These are phyloP conservation scores for Cossypha dichroa DNA, from an alignment of 2,797 vertebrate species.

Conservation along the genomic window DNA sequence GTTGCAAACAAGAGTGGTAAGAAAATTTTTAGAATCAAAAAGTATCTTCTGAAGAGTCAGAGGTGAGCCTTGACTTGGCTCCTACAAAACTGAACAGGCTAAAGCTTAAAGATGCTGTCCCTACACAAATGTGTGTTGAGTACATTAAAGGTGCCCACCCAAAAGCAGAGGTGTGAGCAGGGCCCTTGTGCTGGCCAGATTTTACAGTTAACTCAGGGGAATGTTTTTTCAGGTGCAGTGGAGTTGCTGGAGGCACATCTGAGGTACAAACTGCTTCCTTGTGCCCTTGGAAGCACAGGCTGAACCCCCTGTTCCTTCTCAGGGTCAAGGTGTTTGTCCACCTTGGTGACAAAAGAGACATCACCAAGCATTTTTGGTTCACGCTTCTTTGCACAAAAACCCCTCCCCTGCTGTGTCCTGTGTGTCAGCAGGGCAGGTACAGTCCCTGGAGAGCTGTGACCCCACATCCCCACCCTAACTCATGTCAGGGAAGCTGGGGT, in stretches of 20 bases:
- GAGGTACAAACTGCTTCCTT: neutral
- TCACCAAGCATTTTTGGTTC: neutral
- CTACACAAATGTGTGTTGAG: neutral
- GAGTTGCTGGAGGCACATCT: neutral
- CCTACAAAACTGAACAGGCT: neutral
- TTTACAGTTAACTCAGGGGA: neutral
- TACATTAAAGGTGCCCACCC: neutral
- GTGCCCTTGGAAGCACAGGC: neutral
- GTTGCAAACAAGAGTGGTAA: neutral
- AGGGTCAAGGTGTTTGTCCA: neutral
- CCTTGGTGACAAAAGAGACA: accelerated
- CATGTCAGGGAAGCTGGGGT: neutral
- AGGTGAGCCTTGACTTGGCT: neutral
- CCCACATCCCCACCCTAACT: neutral
- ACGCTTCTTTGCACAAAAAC: neutral
- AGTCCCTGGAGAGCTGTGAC: neutral
- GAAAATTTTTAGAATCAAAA: neutral
- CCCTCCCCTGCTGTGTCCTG: neutral
- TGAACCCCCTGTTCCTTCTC: neutral
- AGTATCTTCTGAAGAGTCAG: neutral
- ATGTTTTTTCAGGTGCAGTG: neutral
- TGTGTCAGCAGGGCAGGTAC: neutral
- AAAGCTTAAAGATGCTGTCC: neutral
- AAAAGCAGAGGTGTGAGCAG: neutral
- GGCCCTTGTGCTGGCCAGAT: neutral